These are phyloP conservation scores for Guaruba guarouba DNA, from an alignment of 2,113 vertebrate genomes.

Conservation along the genomic window DNA sequence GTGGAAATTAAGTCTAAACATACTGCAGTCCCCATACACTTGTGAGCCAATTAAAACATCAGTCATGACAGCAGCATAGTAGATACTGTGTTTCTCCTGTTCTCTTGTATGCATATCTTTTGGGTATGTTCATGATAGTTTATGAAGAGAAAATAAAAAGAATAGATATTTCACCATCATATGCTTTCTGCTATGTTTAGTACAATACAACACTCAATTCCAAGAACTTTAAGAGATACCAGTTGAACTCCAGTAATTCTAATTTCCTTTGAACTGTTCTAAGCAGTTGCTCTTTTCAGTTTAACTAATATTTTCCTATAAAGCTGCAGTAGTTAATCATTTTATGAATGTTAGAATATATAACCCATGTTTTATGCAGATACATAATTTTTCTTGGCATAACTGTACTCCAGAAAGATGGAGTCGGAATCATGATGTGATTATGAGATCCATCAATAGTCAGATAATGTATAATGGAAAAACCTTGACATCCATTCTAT, in stretches of 20 bases:
- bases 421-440: neutral
- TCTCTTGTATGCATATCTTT: neutral
- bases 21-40: neutral
- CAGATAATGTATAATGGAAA: neutral
- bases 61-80: slow-evolving; percentile 31
- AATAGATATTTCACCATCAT: neutral
- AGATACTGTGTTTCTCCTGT: slow-evolving; percentile 29
- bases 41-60: slow-evolving; percentile 52
- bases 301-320: neutral
- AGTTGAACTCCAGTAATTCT: neutral
- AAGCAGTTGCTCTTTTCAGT: neutral
- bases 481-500: neutral
- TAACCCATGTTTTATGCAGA: neutral
- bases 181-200: neutral
- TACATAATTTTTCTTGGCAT: neutral
- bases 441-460: neutral
- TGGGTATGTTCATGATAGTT: neutral
- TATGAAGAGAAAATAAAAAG: neutral
- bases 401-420: neutral
- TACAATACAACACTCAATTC: neutral
- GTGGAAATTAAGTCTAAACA: slow-evolving; percentile 60
- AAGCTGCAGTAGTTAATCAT: neutral
- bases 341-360: neutral
- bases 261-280: neutral
- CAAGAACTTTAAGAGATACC: neutral